Evolutionary conservation across 2,888 invertebrate species (phyloP).

Genomic region (Crocallis elinguaria): DNA sequence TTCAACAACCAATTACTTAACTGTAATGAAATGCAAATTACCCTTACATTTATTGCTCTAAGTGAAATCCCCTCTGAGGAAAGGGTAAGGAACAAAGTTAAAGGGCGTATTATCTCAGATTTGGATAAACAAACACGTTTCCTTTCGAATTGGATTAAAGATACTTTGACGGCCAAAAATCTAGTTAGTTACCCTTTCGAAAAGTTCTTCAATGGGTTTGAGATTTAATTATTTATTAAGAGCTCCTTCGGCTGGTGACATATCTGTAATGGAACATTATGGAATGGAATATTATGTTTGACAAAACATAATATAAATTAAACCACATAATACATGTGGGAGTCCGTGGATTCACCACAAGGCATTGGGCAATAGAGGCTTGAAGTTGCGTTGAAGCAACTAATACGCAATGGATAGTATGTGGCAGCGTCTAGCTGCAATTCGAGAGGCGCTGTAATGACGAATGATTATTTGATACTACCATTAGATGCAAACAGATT

Average conservation of each 20-base stretch:
- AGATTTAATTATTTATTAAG: conserved; percentile 26
- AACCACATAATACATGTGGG: no score
- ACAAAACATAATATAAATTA: not conserved
- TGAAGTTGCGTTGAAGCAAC: no score
- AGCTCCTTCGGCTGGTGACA: not conserved
- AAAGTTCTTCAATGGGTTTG: conserved; percentile 19
- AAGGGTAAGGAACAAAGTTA: conserved; percentile 28
- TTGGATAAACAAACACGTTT: conserved; percentile 38
- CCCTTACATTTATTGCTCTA: conserved; percentile 36
- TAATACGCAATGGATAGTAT: no score
- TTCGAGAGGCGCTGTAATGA: no score
- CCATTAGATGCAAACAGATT: no score
- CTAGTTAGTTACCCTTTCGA: conserved; percentile 25
- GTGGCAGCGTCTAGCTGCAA: no score
- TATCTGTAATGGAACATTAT: conserved; percentile 1
- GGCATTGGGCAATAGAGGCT: no score
- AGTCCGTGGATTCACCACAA: no score
- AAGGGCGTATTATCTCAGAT: conserved; percentile 33
- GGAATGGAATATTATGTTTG: no score
- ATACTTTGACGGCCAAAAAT: conserved; percentile 28
- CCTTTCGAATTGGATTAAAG: conserved; percentile 29
- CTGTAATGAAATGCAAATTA: conserved; percentile 41
- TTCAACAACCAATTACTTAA: conserved; percentile 39
- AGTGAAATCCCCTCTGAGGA: conserved; percentile 33
- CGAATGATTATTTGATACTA: no score